Evolutionary conservation across 2,797 vertebrate genomes (phyloP), one percentile per base, ranked within the genome.

Genomic region (Neosalanx taihuensis): DNA sequence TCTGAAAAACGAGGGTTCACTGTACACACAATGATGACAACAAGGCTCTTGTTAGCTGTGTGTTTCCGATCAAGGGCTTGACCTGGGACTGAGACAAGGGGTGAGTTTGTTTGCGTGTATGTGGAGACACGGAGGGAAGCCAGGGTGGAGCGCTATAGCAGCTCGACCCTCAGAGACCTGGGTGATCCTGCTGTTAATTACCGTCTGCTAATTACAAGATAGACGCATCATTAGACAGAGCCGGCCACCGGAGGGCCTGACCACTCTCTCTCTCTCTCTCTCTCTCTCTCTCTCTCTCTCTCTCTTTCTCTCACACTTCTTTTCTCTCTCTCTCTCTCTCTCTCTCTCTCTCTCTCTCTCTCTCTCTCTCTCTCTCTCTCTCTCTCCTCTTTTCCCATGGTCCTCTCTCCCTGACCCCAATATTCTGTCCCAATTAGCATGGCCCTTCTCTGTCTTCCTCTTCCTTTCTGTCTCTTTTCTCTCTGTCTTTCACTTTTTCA

Each of bases 341-440:
- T 81, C 78, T 73, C 75, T 74, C 73, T 1, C 6, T 72, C 75
- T 51, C 72, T 46, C 72, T 74, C 77, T 81, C 71, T 69, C n/a
- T 75, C 78, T 75, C 72, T 72, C 69, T 35, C 77, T 77, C 83
- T 61, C 81, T 67, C 70, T 73, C 74, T 78, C 81, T 41, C 71
- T 62, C 15, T n/a, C 7, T 58, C 51, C 33, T 41, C 23, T 26
- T 26, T 26, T 26, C 23, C 23, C 23, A 26, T 26, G 23, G 23
- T 26, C 23, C 77, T 41, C 37, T 12, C 9, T 85, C 84, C 77
- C 83, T 89, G 88, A 91, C 89, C 90, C 88, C 77, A 85, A 89
- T 92, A 85, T 89, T 88, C 88, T 90, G 88, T 90, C 89, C 91
- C 88, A 92, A 90, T 92, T 91, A 91, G 86, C 89, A 85, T 66